These are phyloP conservation scores for Taeniopygia guttata DNA, from an alignment of 2,797 vertebrate species.

Conservation along the genomic window DNA sequence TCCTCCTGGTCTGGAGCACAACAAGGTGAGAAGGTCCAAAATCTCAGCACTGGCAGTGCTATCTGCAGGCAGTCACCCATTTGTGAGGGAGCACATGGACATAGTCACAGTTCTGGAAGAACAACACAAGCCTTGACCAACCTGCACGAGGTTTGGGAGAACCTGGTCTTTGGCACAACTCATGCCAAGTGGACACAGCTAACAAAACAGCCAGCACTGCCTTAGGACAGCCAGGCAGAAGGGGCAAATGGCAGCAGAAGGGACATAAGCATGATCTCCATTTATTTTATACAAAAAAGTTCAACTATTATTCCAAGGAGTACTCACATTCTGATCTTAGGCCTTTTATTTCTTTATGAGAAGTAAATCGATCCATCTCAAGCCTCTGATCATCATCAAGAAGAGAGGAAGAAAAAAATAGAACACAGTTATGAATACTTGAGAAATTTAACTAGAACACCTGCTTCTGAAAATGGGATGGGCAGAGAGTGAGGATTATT, in stretches of 20 bases:
- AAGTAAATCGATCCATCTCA: background rate
- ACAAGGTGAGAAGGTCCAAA: background rate
- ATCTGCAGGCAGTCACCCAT: accelerated
- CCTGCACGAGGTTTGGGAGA: accelerated
- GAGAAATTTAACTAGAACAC: constrained; percentile 4
- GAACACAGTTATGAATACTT: background rate
- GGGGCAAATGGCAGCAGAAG: background rate
- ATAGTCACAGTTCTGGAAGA: background rate
- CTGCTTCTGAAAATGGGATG: constrained; percentile 2
- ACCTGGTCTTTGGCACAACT: background rate
- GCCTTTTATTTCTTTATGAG: background rate
- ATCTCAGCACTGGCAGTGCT: background rate
- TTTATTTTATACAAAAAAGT: background rate
- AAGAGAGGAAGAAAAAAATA: background rate
- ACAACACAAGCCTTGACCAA: background rate
- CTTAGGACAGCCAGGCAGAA: background rate
- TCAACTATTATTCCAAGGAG: background rate
- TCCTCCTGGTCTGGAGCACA: background rate
- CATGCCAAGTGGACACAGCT: accelerated
- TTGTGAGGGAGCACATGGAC: background rate
- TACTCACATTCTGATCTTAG: background rate
- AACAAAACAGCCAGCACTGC: background rate
- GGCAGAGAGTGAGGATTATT: background rate
- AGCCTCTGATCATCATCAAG: background rate
- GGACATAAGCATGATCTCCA: background rate